Evolutionary conservation across 2,113 vertebrate species (phyloP).

Genomic region (Cyanoderma ruficeps): DNA sequence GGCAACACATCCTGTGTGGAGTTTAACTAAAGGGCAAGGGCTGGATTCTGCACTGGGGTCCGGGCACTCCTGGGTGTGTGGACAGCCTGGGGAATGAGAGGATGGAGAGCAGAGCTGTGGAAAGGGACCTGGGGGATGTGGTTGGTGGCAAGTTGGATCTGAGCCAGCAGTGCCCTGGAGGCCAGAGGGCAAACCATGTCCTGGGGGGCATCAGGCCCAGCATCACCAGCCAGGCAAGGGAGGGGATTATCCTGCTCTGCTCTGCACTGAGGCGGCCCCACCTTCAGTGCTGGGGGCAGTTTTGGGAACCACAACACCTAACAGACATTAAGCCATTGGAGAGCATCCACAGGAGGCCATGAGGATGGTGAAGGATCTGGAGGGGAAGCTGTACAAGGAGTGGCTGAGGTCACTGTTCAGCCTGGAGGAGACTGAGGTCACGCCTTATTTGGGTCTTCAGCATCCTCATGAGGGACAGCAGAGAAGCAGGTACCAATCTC

Average conservation of each 20-base stretch:
- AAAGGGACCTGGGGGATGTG: neutral
- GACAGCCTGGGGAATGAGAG: neutral
- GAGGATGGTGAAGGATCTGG: neutral
- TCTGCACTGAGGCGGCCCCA: neutral
- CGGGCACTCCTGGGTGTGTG: neutral
- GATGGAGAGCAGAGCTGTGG: neutral
- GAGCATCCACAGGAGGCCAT: neutral
- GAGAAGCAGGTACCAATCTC: neutral
- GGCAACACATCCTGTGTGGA: accelerated
- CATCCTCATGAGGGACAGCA: neutral
- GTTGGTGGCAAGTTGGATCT: neutral
- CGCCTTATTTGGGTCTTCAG: neutral
- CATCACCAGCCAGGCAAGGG: accelerated
- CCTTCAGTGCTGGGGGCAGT: neutral
- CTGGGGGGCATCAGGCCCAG: neutral
- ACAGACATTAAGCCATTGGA: neutral
- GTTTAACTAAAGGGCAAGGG: neutral
- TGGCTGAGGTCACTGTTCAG: neutral
- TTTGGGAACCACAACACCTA: neutral
- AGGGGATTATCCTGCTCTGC: neutral
- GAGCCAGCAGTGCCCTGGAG: neutral
- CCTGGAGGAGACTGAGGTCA: neutral
- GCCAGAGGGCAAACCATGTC: neutral
- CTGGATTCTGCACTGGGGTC: neutral
- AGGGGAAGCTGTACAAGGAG: neutral